These are phyloP conservation scores for Trachymyrmex cornetzi DNA, from an alignment of 1,140 invertebrate genomes.

Conservation along the genomic window DNA sequence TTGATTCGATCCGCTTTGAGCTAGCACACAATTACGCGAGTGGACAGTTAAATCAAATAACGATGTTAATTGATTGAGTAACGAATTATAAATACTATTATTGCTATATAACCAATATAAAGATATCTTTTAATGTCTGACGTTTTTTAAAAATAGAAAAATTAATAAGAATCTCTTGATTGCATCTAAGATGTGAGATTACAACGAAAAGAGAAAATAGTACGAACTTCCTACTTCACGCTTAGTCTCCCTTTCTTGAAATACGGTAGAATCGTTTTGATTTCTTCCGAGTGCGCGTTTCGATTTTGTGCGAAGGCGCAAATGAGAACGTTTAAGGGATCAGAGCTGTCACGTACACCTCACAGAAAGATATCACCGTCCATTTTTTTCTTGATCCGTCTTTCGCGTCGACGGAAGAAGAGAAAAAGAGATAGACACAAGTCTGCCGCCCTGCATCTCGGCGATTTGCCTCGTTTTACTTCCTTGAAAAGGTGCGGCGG, in stretches of 20 bases:
- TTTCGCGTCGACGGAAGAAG: slow-evolving; percentile 31
- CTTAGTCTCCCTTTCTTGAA: slow-evolving; percentile 23
- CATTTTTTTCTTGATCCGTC: slow-evolving; percentile 63
- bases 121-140: slow-evolving; percentile 28
- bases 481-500: slow-evolving; percentile 65
- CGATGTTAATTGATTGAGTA: neutral
- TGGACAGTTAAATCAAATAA: neutral
- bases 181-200: neutral
- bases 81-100: neutral
- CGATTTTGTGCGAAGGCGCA: slow-evolving; percentile 49
- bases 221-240: slow-evolving; percentile 60
- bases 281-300: slow-evolving; percentile 56
- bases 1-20: slow-evolving; percentile 46
- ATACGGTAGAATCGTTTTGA: slow-evolving; percentile 66
- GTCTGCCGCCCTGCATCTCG: slow-evolving; percentile 52
- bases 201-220: slow-evolving; percentile 33
- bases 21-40: slow-evolving; percentile 5
- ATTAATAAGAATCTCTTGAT: neutral
- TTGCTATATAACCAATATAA: too few species aligned
- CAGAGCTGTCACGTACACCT: slow-evolving; percentile 47
- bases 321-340: slow-evolving; percentile 67
- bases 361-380: slow-evolving; percentile 34
- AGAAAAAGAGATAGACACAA: slow-evolving; percentile 16
- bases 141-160: slow-evolving; percentile 31
- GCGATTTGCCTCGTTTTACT: slow-evolving; percentile 62